These are phyloP conservation scores for Ctenodactylus gundi DNA, from an alignment of 2,113 vertebrate genomes.

Conservation along the genomic window DNA sequence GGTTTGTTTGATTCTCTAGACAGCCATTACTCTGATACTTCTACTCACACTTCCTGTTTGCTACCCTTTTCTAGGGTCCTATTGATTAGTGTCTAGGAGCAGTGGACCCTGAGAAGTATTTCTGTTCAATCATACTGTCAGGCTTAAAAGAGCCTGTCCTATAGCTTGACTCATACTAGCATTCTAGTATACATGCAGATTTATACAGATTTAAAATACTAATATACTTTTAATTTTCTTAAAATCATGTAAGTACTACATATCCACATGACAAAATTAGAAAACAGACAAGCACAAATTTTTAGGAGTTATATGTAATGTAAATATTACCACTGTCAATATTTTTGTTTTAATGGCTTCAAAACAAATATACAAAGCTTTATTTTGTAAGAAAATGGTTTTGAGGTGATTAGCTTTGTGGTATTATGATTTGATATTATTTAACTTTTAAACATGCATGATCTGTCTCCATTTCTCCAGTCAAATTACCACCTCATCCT, in stretches of 20 bases:
- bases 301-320: neutral
- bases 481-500: neutral
- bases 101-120: neutral
- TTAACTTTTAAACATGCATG: neutral
- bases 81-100: neutral
- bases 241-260: conserved; percentile 10
- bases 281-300: neutral
- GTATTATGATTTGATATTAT: neutral
- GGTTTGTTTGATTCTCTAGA: neutral
- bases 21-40: neutral
- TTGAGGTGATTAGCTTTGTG: neutral
- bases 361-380: neutral
- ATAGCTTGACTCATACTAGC: neutral
- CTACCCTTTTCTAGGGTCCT: neutral
- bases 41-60: neutral
- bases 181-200: conserved; percentile 10
- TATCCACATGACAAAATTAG: neutral
- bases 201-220: conserved; percentile 35
- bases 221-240: neutral
- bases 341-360: neutral
- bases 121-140: neutral
- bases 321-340: neutral
- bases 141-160: neutral
- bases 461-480: neutral
- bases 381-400: conserved; percentile 27